Evolutionary conservation across 2,888 invertebrate genomes (phyloP).

Genomic region (Reticulitermes lucifugus): DNA sequence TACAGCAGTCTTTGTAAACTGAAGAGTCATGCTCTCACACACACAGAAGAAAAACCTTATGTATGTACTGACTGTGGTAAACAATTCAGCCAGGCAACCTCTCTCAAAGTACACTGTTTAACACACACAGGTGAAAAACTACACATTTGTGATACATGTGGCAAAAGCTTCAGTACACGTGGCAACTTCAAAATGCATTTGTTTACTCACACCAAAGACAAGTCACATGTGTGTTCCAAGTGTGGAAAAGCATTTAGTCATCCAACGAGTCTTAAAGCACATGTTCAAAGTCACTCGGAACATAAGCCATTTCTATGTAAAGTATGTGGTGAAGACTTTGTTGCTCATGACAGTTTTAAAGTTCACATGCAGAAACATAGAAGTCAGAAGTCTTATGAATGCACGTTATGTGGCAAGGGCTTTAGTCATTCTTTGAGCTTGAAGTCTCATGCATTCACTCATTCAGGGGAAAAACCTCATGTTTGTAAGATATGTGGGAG

Average conservation of each 20-base stretch:
- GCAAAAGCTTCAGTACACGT: not conserved
- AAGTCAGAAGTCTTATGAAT: not conserved
- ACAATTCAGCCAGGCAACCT: not conserved
- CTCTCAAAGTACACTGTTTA: not conserved
- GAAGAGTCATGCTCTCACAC: not conserved
- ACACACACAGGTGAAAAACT: not conserved
- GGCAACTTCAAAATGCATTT: not conserved
- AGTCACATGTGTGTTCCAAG: not conserved
- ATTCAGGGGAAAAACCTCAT: slow-evolving; percentile 14
- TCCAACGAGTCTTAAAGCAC: not conserved
- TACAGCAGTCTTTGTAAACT: not conserved
- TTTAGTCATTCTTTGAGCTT: slow-evolving; percentile 11
- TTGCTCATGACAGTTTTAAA: not conserved
- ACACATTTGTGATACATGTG: not conserved
- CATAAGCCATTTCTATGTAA: not conserved
- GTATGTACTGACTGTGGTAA: not conserved
- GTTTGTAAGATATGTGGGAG: not conserved
- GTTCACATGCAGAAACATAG: not conserved
- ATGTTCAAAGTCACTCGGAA: not conserved
- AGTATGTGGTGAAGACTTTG: not conserved
- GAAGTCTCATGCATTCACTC: slow-evolving; percentile 16
- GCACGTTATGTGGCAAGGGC: not conserved
- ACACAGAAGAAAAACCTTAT: not conserved
- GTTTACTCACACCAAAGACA: not conserved
- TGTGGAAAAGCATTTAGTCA: not conserved